Conservation (phyloP, 2,797 vertebrate species). For the Pipistrellus kuhlii region DNA sequence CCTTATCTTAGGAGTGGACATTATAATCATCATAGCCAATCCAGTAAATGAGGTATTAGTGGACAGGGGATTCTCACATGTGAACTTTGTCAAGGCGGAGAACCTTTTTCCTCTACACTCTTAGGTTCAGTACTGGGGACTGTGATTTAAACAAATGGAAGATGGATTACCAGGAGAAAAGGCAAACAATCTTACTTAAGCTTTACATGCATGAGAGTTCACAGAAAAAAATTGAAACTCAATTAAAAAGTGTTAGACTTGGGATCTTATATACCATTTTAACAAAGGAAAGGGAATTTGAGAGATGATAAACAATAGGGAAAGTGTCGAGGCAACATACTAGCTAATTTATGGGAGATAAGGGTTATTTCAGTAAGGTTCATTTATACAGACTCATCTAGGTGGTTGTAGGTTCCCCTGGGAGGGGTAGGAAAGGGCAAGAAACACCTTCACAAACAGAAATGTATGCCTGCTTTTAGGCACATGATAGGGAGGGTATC, state of each 20-base stretch:
- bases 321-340: not conserved
- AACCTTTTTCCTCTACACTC: not conserved
- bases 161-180: not conserved
- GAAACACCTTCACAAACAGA: not conserved
- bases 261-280: not conserved
- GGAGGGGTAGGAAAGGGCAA: not conserved
- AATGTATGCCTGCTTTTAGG: not conserved
- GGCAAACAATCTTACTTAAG: not conserved
- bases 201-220: not conserved
- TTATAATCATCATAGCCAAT: not conserved
- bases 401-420: not conserved
- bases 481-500: not conserved
- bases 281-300: not conserved
- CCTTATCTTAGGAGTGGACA: not conserved
- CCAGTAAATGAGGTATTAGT: not conserved
- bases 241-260: not conserved
- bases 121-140: not conserved
- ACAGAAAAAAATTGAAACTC: constrained; percentile 5
- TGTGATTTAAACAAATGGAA: not conserved
- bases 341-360: not conserved
- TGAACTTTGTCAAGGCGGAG: not conserved
- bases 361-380: not conserved
- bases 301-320: not conserved
- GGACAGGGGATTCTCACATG: not conserved
- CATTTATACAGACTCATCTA: not conserved